A percentile compares a stretch with the other conserved stretches of the same genome.
Evolutionary conservation across 2,797 vertebrate genomes (phyloP).

Genomic region (Tympanoctomys barrerae): DNA sequence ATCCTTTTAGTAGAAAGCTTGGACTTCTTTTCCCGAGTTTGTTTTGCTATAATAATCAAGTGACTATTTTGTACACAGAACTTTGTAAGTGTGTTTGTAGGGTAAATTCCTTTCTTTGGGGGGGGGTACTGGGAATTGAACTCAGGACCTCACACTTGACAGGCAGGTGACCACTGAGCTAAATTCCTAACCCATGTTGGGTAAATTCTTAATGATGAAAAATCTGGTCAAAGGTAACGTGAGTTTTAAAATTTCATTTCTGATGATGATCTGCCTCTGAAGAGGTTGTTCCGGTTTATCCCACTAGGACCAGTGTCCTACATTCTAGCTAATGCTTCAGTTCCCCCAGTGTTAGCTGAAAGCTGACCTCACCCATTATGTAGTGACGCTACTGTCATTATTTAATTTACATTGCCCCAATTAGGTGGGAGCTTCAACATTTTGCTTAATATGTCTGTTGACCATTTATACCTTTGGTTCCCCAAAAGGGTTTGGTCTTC

Average conservation of each 20-base stretch:
- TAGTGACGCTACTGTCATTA: not conserved
- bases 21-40: not conserved
- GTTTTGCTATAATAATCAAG: not conserved
- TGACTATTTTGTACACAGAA: not conserved
- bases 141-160: no score
- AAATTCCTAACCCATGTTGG: not conserved
- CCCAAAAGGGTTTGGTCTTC: not conserved
- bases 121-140: no score
- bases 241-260: slow-evolving; percentile 10
- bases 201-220: not conserved
- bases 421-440: not conserved
- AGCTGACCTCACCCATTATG: not conserved
- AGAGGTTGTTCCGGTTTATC: not conserved
- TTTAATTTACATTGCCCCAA: slow-evolving; percentile 46
- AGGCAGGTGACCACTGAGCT: no score
- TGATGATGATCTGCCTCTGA: not conserved
- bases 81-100: not conserved
- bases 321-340: not conserved
- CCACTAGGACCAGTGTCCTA: not conserved
- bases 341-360: not conserved
- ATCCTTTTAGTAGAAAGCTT: not conserved
- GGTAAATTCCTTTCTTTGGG: not conserved
- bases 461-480: not conserved
- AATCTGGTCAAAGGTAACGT: not conserved
- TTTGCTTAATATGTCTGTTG: not conserved